phyloP scores from a whole-genome alignment of 2,797 vertebrate genomes.

The Gymnopithys bicolor region DNA sequence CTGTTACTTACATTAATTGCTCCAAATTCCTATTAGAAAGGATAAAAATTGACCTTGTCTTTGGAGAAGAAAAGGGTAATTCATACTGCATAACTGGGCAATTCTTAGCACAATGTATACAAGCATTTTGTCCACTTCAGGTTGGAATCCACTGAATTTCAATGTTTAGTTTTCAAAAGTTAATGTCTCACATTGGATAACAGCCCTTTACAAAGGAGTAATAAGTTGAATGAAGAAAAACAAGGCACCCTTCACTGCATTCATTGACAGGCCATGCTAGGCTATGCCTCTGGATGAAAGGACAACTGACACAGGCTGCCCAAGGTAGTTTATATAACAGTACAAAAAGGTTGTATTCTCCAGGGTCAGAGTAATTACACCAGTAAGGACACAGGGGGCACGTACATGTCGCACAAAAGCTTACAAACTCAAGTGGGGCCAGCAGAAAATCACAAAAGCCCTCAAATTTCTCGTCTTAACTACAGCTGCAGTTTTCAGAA shows the following conservation, averaged over 20 bases:
- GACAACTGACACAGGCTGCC: background rate
- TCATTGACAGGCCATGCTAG: background rate
- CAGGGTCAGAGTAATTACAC: background rate
- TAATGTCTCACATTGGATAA: background rate
- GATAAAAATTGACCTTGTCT: background rate
- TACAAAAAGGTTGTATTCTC: background rate
- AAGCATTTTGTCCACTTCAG: background rate
- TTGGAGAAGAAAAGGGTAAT: background rate
- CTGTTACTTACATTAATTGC: background rate
- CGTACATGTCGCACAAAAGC: background rate
- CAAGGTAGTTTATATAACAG: background rate
- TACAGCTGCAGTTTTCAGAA: background rate
- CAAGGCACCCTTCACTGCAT: background rate
- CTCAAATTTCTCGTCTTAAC: slow-evolving; percentile 13
- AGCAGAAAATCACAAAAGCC: background rate
- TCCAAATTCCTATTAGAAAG: background rate
- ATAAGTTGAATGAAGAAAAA: background rate
- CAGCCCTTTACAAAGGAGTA: background rate
- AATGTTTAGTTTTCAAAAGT: background rate
- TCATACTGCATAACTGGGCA: background rate
- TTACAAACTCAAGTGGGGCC: background rate
- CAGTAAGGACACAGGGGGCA: background rate
- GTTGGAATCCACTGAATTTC: background rate
- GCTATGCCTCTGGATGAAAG: background rate
- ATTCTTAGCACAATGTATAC: background rate